phyloP scores from a whole-genome alignment of 2,888 invertebrate species.

The Rapana venosa region DNA sequence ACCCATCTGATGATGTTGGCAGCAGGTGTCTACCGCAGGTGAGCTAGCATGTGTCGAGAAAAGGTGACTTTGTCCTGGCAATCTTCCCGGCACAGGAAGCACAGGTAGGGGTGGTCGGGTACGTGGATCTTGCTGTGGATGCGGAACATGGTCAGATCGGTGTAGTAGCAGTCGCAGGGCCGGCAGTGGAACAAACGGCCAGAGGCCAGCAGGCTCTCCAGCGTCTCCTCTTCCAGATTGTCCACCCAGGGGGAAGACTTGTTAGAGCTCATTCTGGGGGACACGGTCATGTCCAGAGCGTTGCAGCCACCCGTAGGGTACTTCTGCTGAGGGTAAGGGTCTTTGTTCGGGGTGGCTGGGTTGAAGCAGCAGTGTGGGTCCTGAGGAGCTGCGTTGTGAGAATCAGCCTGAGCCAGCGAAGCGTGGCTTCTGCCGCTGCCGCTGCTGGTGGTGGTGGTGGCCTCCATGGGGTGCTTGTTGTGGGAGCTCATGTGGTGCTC shows the following conservation, averaged over 20 bases:
- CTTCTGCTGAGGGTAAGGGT: neutral
- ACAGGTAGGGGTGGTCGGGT: constrained; percentile 66
- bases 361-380: constrained; percentile 62
- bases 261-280: neutral
- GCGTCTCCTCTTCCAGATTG: constrained; percentile 38
- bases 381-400: constrained; percentile 56
- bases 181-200: constrained; percentile 70
- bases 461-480: neutral
- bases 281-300: neutral
- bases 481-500: neutral
- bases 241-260: neutral
- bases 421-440: neutral
- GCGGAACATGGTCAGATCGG: constrained; percentile 72
- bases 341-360: neutral
- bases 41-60: constrained; percentile 68
- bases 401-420: neutral
- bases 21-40: constrained; percentile 58
- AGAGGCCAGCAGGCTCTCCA: constrained; percentile 64
- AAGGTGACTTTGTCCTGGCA: constrained; percentile 72
- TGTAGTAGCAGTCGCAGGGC: constrained; percentile 72
- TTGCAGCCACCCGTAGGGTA: neutral
- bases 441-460: neutral
- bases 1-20: no score
- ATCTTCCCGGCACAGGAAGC: constrained; percentile 69
- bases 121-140: constrained; percentile 71